phyloP scores from a whole-genome alignment of 2,888 invertebrate genomes.

The Hyposoter didymator region DNA sequence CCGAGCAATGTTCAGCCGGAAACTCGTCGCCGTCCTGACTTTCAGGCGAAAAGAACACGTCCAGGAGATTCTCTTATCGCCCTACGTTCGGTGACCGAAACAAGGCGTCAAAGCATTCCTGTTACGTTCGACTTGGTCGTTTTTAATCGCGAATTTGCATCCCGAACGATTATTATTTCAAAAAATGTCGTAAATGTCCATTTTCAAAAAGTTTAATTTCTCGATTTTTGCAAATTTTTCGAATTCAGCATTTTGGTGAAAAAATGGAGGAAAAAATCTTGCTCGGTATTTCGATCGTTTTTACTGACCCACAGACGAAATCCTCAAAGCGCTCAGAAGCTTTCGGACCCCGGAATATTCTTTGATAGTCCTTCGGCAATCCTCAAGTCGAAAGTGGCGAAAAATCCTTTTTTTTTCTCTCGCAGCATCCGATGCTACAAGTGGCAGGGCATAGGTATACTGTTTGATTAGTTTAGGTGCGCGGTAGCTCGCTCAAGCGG shows the following conservation, averaged over 20 bases:
- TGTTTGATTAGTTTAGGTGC: background rate
- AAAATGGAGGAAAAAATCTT: too few relatives aligned
- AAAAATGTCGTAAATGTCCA: background rate
- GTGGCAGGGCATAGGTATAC: background rate
- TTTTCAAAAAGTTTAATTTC: too few relatives aligned
- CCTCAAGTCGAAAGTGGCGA: background rate
- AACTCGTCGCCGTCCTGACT: constrained; percentile 38
- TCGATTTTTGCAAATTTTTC: too few relatives aligned
- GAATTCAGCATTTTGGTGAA: too few relatives aligned
- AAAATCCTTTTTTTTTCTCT: background rate
- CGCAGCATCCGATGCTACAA: background rate
- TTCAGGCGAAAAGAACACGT: constrained; percentile 7
- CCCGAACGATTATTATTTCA: too few relatives aligned
- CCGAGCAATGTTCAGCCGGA: constrained; percentile 14
- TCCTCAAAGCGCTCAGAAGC: too few relatives aligned
- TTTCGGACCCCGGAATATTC: background rate
- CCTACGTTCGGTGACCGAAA: background rate
- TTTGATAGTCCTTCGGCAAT: background rate
- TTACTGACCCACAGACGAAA: too few relatives aligned
- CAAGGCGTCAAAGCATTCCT: background rate
- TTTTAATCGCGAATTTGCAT: background rate
- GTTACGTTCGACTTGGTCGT: background rate
- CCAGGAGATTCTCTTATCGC: background rate
- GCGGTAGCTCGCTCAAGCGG: background rate
- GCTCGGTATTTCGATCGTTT: too few relatives aligned